Evolutionary conservation across 2,888 invertebrate genomes (phyloP).

Genomic region (Sycophila texana): DNA sequence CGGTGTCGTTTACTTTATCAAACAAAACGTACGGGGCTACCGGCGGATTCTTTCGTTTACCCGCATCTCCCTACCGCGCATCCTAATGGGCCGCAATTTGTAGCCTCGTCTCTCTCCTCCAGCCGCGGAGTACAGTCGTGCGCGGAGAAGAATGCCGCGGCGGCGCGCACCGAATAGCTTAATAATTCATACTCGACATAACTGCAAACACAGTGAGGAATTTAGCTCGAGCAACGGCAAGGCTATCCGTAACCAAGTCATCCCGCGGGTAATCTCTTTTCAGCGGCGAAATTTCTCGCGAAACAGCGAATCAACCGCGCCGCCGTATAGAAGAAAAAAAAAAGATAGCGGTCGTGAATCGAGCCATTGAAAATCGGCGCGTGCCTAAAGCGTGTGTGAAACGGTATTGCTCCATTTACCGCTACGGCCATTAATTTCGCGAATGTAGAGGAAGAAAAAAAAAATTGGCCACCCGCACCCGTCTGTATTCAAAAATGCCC

Average conservation of each 20-base stretch:
- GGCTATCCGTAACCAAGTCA: background rate
- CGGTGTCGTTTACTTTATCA: no score
- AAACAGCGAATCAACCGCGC: constrained; percentile 20
- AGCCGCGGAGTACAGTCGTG: background rate
- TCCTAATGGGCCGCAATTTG: background rate
- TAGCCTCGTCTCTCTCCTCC: background rate
- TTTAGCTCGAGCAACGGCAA: constrained; percentile 34
- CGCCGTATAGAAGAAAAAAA: constrained; percentile 12
- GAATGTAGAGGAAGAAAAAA: constrained; percentile 30
- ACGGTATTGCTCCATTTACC: constrained; percentile 44
- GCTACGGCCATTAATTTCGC: constrained; percentile 39
- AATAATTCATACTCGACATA: constrained; percentile 33
- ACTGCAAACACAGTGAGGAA: constrained; percentile 38
- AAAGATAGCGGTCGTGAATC: background rate
- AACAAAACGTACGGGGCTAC: no score
- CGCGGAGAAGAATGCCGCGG: background rate
- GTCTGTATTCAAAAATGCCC: no score
- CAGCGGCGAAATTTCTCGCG: background rate
- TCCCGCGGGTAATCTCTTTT: background rate
- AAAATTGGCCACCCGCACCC: constrained; percentile 13
- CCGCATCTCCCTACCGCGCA: background rate
- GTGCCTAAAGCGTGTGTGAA: background rate
- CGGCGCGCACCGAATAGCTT: constrained; percentile 3
- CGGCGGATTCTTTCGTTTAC: background rate
- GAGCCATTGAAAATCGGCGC: background rate